Evolutionary conservation across 2,113 vertebrate genomes (phyloP).

Genomic region (Petrocephalus microphthalmus): DNA sequence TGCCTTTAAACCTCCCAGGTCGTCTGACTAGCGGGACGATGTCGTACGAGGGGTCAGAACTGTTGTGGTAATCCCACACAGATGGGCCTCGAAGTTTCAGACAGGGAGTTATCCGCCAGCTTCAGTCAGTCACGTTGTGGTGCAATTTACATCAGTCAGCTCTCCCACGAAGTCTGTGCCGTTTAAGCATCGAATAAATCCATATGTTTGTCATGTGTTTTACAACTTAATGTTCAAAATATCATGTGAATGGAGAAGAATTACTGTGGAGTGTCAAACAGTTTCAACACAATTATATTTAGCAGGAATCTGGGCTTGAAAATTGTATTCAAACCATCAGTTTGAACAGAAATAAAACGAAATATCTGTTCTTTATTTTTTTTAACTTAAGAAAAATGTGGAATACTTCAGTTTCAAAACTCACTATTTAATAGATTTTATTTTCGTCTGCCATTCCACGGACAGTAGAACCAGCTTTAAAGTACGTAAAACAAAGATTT

Average conservation of each 20-base stretch:
- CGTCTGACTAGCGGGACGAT: not conserved
- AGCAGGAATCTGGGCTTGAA: not conserved
- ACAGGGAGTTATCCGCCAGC: not conserved
- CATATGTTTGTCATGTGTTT: not conserved
- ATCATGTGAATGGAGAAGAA: not conserved
- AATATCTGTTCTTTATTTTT: not conserved
- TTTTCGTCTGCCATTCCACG: not conserved
- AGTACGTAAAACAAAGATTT: not conserved
- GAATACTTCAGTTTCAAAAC: not conserved
- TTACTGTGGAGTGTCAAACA: not conserved
- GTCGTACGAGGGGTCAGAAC: not conserved
- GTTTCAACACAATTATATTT: not conserved
- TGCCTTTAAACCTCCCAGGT: not conserved
- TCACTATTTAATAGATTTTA: not conserved
- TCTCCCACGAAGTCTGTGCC: not conserved
- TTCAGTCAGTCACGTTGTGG: not conserved
- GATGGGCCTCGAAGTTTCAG: not conserved
- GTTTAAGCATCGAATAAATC: not conserved
- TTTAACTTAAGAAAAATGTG: not conserved
- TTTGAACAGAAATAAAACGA: not conserved
- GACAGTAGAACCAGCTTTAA: not conserved
- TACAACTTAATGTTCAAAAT: not conserved
- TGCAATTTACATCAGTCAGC: not conserved
- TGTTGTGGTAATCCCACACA: constrained; percentile 1
- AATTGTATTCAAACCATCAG: not conserved